Conservation (phyloP, 2,113 vertebrate genomes). For the Haemorhous mexicanus region DNA sequence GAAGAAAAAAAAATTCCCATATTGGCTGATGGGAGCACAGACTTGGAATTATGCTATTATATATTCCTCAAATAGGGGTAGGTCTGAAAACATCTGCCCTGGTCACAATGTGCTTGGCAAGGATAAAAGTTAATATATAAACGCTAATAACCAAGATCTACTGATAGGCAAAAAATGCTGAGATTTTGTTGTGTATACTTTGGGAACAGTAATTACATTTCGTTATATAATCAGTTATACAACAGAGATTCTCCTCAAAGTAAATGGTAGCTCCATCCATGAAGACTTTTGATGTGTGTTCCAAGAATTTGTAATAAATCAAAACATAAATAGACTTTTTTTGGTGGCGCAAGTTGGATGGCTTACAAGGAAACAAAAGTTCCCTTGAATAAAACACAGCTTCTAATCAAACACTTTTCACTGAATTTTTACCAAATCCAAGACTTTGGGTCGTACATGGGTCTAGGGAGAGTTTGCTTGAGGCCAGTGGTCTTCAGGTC, state of each 20-base stretch:
- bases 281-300: constrained; percentile 25
- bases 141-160: constrained; percentile 15
- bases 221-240: constrained; percentile 28
- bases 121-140: neutral
- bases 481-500: neutral
- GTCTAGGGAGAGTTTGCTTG: neutral
- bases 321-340: neutral
- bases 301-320: constrained; percentile 49
- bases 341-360: neutral
- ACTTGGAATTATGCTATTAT: neutral
- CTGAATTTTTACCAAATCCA: neutral
- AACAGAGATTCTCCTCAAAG: constrained; percentile 20
- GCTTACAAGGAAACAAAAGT: neutral
- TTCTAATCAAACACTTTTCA: neutral
- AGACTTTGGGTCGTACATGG: neutral
- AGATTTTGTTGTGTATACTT: constrained; percentile 48
- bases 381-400: neutral
- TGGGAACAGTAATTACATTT: constrained; percentile 35
- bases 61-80: neutral
- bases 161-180: neutral
- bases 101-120: neutral
- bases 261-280: neutral
- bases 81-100: constrained; percentile 15
- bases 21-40: neutral
- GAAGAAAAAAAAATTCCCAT: neutral